These are phyloP conservation scores for Pseudochirops cupreus DNA, from an alignment of 2,797 vertebrate genomes.

Conservation along the genomic window DNA sequence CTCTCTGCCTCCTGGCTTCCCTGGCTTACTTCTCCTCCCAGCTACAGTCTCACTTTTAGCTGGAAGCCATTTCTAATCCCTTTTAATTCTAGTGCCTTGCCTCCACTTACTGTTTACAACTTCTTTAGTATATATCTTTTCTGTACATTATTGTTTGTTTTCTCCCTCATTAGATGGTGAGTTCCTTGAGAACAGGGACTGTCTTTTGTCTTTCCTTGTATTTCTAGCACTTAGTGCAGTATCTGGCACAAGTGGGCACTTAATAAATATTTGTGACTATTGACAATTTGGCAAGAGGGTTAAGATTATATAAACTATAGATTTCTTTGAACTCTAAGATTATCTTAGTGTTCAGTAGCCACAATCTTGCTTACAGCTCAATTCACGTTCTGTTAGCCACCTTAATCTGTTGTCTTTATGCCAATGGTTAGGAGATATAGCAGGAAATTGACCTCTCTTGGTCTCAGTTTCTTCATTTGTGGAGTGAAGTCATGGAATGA, in stretches of 20 bases:
- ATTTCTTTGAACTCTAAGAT: not conserved
- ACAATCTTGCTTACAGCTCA: not conserved
- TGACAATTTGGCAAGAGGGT: not conserved
- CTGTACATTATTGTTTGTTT: not conserved
- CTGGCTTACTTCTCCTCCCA: not conserved
- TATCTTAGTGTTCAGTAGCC: not conserved
- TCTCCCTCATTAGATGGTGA: not conserved
- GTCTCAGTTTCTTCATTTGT: not conserved
- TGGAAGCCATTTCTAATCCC: not conserved
- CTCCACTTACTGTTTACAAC: not conserved
- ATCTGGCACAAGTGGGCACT: not conserved
- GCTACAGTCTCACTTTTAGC: not conserved
- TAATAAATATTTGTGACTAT: not conserved
- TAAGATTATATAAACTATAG: not conserved
- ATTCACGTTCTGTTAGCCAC: not conserved
- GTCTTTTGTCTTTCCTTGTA: not conserved
- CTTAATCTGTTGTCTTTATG: not conserved
- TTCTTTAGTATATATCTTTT: not conserved
- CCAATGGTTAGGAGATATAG: not conserved
- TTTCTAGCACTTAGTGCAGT: too few species aligned
- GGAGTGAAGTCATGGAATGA: not conserved
- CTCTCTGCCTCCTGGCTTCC: not conserved
- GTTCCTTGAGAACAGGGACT: not conserved
- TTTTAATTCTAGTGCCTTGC: not conserved
- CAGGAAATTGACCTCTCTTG: not conserved